phyloP scores from a whole-genome alignment of 2,797 vertebrate genomes.

The Eupleurogrammus muticus region DNA sequence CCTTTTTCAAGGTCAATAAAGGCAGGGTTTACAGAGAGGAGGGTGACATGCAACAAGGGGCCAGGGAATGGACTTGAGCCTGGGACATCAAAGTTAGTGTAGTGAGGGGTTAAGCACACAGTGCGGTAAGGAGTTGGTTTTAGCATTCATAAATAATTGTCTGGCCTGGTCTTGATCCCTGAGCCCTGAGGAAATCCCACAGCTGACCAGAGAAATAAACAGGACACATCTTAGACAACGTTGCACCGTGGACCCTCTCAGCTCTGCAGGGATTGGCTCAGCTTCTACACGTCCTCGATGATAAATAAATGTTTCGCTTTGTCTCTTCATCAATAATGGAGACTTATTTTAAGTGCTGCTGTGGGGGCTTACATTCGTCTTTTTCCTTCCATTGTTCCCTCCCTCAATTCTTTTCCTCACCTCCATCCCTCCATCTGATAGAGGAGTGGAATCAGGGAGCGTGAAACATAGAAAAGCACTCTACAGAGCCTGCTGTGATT shows the following conservation, averaged over 20 bases:
- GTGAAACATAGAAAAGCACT: conserved; percentile 69
- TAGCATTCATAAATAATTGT: conserved; percentile 67
- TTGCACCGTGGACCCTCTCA: conserved; percentile 54
- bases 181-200: conserved; percentile 65
- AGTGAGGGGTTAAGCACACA: conserved; percentile 29
- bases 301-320: conserved; percentile 94
- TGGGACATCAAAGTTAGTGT: conserved; percentile 28
- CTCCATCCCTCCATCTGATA: conserved; percentile 47
- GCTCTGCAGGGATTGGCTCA: conserved; percentile 64
- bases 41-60: conserved; percentile 4
- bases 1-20: conserved; percentile 10
- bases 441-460: conserved; percentile 39
- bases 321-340: conserved; percentile 93
- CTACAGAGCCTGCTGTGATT: conserved; percentile 62
- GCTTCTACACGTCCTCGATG: conserved; percentile 67
- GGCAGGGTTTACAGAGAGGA: not conserved
- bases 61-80: conserved; percentile 23
- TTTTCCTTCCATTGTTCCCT: conserved; percentile 58
- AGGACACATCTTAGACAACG: conserved; percentile 65
- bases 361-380: conserved; percentile 83
- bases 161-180: conserved; percentile 59
- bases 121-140: conserved; percentile 44
- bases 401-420: conserved; percentile 45
- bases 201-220: conserved; percentile 55
- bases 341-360: conserved; percentile 88